These are phyloP conservation scores for Drosophila koepferae DNA, from an alignment of 2,888 invertebrate species.

Conservation along the genomic window DNA sequence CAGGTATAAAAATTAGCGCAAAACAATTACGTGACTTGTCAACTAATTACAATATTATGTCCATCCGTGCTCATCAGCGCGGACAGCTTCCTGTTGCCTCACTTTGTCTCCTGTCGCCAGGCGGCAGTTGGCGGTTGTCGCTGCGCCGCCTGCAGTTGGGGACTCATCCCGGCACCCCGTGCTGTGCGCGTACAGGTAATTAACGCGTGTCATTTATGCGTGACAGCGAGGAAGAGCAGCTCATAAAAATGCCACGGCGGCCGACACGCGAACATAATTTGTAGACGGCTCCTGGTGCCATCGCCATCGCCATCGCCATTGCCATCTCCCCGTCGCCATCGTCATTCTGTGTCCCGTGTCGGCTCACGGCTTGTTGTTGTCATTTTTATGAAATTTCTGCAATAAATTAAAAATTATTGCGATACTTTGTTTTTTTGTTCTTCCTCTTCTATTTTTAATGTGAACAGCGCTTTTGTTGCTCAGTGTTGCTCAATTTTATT, in stretches of 20 bases:
- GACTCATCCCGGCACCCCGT: background rate
- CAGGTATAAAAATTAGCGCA: constrained; percentile 46
- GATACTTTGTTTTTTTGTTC: constrained; percentile 45
- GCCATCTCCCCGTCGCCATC: background rate
- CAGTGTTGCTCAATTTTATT: constrained; percentile 67
- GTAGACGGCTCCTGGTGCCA: constrained; percentile 42
- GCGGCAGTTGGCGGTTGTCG: constrained; percentile 2
- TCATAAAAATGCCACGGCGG: constrained; percentile 72
- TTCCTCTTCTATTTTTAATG: constrained; percentile 40
- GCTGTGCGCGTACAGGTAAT: constrained; percentile 55
- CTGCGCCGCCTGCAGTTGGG: background rate
- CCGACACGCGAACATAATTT: constrained; percentile 77
- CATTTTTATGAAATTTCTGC: constrained; percentile 72
- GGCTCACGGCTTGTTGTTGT: constrained; percentile 30
- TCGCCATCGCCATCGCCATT: background rate
- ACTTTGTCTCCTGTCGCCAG: constrained; percentile 36
- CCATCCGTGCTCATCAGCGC: constrained; percentile 36
- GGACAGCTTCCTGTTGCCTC: constrained; percentile 46
- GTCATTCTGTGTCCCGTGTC: background rate
- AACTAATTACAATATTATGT: constrained; percentile 81
- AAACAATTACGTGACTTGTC: constrained; percentile 81
- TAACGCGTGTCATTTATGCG: constrained; percentile 75
- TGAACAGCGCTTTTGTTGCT: constrained; percentile 50
- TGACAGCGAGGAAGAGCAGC: constrained; percentile 51
- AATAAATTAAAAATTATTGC: constrained; percentile 79